These are phyloP conservation scores for Micoletzkya japonica DNA, from an alignment of 2,888 invertebrate species.

Conservation along the genomic window DNA sequence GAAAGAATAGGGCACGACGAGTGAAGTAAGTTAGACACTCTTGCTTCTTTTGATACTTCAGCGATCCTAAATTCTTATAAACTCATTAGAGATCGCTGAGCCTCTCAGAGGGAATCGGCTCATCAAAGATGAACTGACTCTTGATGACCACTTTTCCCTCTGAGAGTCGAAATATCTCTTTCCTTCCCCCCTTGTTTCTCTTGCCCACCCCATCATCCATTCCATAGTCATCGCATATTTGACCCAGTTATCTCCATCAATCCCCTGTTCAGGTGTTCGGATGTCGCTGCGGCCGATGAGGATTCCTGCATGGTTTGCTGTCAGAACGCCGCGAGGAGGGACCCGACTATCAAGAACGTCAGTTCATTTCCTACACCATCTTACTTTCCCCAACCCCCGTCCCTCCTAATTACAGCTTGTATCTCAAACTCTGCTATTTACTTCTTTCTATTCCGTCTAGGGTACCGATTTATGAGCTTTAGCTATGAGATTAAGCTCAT, in stretches of 20 bases:
- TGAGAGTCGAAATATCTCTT: neutral
- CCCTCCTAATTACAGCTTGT: neutral
- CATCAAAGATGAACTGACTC: no score
- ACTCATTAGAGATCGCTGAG: no score
- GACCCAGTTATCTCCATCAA: neutral
- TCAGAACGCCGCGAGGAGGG: constrained; percentile 50
- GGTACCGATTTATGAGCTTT: neutral
- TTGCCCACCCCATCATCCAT: no score
- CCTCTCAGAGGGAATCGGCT: no score
- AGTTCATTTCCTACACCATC: constrained; percentile 11
- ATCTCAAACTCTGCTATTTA: neutral
- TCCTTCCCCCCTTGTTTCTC: neutral
- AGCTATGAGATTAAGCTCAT: neutral
- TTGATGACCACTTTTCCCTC: neutral
- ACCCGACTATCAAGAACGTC: constrained; percentile 41
- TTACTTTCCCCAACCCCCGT: neutral
- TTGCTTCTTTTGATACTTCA: neutral
- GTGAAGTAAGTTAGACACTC: constrained; percentile 39
- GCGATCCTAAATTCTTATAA: no score
- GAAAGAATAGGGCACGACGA: constrained; percentile 43
- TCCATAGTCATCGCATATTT: no score
- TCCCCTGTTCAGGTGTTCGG: constrained; percentile 39
- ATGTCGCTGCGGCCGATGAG: constrained; percentile 48
- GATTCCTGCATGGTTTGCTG: constrained; percentile 52
- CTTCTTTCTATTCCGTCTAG: constrained; percentile 7